phyloP scores from a whole-genome alignment of 2,888 invertebrate species.

The Selenia dentaria region DNA sequence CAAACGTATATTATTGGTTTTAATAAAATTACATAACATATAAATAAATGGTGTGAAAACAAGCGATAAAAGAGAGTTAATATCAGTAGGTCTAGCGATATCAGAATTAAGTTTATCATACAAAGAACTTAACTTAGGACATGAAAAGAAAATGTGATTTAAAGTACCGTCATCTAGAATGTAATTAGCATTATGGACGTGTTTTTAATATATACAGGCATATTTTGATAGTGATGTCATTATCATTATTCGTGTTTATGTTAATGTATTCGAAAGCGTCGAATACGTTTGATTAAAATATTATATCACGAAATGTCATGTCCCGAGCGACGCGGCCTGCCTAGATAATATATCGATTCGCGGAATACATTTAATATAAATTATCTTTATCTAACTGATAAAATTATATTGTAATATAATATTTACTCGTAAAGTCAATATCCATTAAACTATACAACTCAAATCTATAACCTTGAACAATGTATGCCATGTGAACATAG shows the following conservation, averaged over 20 bases:
- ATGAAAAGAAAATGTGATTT: too few species aligned
- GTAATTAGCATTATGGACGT: slow-evolving; percentile 45
- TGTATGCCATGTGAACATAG: slow-evolving; percentile 26
- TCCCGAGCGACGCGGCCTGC: slow-evolving; percentile 1
- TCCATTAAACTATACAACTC: background rate
- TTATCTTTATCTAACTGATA: background rate
- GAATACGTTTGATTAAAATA: slow-evolving; percentile 27
- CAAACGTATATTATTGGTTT: too few species aligned
- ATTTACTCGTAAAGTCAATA: background rate
- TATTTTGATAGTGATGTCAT: slow-evolving; percentile 60
- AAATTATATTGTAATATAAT: background rate
- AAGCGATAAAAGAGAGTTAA: too few species aligned
- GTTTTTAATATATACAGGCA: slow-evolving; percentile 49
- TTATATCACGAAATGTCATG: slow-evolving; percentile 28
- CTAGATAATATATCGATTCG: slow-evolving; percentile 6
- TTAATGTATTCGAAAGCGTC: slow-evolving; percentile 37
- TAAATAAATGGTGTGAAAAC: too few species aligned
- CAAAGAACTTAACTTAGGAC: too few species aligned
- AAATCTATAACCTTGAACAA: slow-evolving; percentile 24
- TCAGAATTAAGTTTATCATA: too few species aligned
- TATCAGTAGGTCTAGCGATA: too few species aligned
- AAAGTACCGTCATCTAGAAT: too few species aligned
- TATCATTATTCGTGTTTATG: slow-evolving; percentile 30
- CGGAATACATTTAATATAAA: slow-evolving; percentile 5
- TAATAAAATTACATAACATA: too few species aligned